A percentile compares a stretch with the other conserved stretches of the same genome.
These are phyloP conservation scores for Coranthus polyacanthus DNA, from an alignment of 2,797 vertebrate genomes.

Conservation along the genomic window DNA sequence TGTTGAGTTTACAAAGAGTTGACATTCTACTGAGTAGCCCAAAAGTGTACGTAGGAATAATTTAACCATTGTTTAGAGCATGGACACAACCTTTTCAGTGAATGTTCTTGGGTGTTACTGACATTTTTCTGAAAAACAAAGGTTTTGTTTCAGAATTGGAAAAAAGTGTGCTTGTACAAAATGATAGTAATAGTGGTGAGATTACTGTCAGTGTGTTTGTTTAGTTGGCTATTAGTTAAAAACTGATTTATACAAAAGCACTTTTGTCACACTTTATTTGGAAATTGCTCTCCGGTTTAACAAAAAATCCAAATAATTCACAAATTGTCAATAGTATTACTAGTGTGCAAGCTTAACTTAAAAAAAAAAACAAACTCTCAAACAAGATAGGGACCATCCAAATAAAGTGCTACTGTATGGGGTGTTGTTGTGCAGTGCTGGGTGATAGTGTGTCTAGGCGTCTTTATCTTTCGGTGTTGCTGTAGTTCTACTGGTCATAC, in stretches of 20 bases:
- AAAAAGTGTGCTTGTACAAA: background rate
- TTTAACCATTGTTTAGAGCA: conserved; percentile 43
- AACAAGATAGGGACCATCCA: conserved; percentile 1
- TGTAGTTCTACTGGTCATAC: conserved; percentile 60
- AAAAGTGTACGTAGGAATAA: conserved; percentile 60
- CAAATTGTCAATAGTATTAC: background rate
- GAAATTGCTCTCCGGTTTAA: background rate
- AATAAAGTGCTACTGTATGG: conserved; percentile 39
- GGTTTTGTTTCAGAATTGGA: conserved; percentile 17
- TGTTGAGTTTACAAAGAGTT: too few species aligned
- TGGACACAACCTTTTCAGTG: conserved; percentile 17
- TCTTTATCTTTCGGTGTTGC: conserved; percentile 68
- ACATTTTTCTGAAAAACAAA: conserved; percentile 9
- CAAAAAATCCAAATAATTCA: conserved; percentile 8
- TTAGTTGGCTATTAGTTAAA: background rate
- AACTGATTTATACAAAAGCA: background rate
- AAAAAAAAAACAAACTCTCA: conserved; percentile 7
- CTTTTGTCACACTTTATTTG: conserved; percentile 32
- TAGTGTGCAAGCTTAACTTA: conserved; percentile 15
- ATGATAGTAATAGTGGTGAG: background rate
- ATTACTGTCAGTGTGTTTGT: background rate
- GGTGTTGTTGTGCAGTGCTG: conserved; percentile 36
- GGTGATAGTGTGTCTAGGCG: conserved; percentile 38
- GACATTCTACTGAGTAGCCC: conserved; percentile 17
- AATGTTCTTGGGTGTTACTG: conserved; percentile 12